Conservation (phyloP, 30 jellyfish, hydroid and myxozoan genomes). For the Nemopilema nomurai region DNA sequence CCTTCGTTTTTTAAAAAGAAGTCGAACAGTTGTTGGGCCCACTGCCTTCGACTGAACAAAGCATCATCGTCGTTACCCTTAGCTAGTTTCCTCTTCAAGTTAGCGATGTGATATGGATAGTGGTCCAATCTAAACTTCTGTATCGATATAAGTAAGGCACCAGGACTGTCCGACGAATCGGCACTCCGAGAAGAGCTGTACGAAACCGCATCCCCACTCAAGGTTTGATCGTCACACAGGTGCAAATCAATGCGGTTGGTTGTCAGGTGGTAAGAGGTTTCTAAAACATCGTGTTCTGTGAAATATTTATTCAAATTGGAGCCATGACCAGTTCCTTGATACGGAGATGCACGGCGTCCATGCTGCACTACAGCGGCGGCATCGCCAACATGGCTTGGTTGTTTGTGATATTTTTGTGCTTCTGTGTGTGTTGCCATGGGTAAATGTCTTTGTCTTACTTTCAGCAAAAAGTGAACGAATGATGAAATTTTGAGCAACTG, state of each 20-base stretch:
- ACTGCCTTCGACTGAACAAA: slow-evolving; percentile 75
- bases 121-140: slow-evolving; percentile 76
- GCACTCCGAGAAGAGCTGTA: neutral
- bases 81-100: slow-evolving; percentile 59
- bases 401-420: slow-evolving; percentile 42
- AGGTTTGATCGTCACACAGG: slow-evolving; percentile 89
- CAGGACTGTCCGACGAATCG: slow-evolving; percentile 63
- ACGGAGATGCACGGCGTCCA: slow-evolving; percentile 5
- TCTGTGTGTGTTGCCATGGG: slow-evolving; percentile 86
- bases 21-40: slow-evolving; percentile 94
- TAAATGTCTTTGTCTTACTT: slow-evolving; percentile 70
- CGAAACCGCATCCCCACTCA: slow-evolving; percentile 47
- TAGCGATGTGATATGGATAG: slow-evolving; percentile 96
- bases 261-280: slow-evolving; percentile 86
- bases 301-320: slow-evolving; percentile 54
- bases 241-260: slow-evolving; percentile 89
- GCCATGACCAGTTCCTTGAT: slow-evolving; percentile 57
- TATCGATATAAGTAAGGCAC: slow-evolving; percentile 86
- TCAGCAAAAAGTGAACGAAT: slow-evolving; percentile 81
- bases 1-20: slow-evolving; percentile 86
- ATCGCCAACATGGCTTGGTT: neutral
- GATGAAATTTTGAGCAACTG: slow-evolving; percentile 90
- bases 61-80: slow-evolving; percentile 80
- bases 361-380: neutral
- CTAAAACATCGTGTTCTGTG: slow-evolving; percentile 80